Base-by-base conservation (phyloP, 2,888 invertebrate genomes). In the Euzophera pinguis region DNA sequence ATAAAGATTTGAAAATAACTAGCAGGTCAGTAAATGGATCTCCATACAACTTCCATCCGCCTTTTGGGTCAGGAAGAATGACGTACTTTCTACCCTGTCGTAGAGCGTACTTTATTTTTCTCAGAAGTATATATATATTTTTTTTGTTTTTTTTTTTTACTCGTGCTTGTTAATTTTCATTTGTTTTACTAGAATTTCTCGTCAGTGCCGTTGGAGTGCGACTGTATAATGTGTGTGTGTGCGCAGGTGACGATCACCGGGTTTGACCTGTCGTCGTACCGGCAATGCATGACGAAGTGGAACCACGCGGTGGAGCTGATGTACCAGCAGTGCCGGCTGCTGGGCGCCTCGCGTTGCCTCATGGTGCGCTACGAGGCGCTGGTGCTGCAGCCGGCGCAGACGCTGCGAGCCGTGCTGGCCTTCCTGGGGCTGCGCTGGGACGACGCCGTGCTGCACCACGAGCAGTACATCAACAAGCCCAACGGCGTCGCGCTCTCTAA, bases 271-370 rank as follows among this genome's bases (percentile, higher is more conserved):
- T 93, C 93, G 65, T 96, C 95, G 84, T 98, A 97, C 89, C 93
- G 97, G 58, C 97, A 98, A 87, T 99, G 99, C 84, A 91, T 99
- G 90, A 94, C 92, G 67, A 98, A 98, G 89, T 99, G 99, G 99
- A 99, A 99, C 90, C 94, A 94, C 75, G 98, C 98, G 37, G 97
- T 98, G 77, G 95, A 96, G 83, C 92, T 95, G 56, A 99, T 99
- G 99, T 95, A 97, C 88, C 93, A 94, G 69, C 98, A 98, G 91
- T 99, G 99, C 89, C 93, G 93, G 67, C 93, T 95, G 74, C 92
- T 98, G 66, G 96, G 96, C 47, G 81, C 92, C 54, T 88, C 91
- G 50, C 92, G 93, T 68, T 98, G 98, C 86, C 91, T 98, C 86
- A 93, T 95, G 88, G 93, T 99, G 54, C 97, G 97, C 75, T 99